Evolutionary conservation across 92 coral and sea anemone species (phyloP).

Genomic region (Parazoanthus darwini): DNA sequence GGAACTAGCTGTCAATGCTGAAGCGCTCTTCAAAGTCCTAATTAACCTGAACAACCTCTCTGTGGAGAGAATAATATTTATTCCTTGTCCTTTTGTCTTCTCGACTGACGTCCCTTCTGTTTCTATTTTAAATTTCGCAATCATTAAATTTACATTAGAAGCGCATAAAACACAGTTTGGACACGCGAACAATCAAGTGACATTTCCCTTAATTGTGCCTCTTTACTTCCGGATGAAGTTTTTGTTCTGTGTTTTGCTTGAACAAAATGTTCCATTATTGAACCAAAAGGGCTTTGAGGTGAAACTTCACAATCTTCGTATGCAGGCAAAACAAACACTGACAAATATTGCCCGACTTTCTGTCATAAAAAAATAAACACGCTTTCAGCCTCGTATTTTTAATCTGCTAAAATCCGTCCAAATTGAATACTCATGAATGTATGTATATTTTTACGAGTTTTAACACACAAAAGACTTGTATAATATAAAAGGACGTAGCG

Average conservation of each 20-base stretch:
- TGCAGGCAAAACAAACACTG: slow-evolving; percentile 42
- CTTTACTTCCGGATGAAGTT: slow-evolving; percentile 11
- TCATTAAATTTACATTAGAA: slow-evolving; percentile 36
- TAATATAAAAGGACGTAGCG: background rate
- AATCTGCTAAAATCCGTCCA: slow-evolving; percentile 59
- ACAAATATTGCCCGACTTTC: slow-evolving; percentile 53
- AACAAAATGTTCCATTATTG: slow-evolving; percentile 31
- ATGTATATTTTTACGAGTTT: slow-evolving; percentile 29
- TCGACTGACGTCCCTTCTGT: background rate
- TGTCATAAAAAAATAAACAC: slow-evolving; percentile 62
- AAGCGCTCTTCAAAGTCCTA: background rate
- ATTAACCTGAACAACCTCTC: background rate
- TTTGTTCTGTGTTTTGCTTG: slow-evolving; percentile 39
- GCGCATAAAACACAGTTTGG: background rate
- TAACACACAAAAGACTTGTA: background rate
- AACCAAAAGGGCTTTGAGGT: background rate
- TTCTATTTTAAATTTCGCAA: background rate
- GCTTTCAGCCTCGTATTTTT: slow-evolving; percentile 36
- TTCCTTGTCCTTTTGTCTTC: background rate
- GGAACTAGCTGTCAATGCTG: background rate
- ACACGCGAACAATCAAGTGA: slow-evolving; percentile 35
- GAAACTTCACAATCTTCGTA: slow-evolving; percentile 16
- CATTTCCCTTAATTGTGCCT: background rate
- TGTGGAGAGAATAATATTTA: background rate
- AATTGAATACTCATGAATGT: slow-evolving; percentile 43